These are phyloP conservation scores for Tiaroga cobitis DNA, from an alignment of 2,797 vertebrate genomes.

Conservation along the genomic window DNA sequence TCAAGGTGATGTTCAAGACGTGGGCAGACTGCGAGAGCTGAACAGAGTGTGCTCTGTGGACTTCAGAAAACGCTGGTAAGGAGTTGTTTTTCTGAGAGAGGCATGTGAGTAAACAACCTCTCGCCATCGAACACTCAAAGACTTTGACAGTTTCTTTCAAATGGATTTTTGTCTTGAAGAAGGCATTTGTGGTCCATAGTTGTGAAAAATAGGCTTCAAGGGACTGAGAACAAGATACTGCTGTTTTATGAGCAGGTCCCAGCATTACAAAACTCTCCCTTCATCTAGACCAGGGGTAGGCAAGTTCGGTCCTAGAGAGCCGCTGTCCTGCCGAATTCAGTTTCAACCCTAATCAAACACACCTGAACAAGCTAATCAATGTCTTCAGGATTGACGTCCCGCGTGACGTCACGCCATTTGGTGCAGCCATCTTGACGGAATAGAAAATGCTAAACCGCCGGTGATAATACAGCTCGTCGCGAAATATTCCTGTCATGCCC, in stretches of 20 bases:
- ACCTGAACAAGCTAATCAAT: too few relatives aligned
- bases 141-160: slow-evolving; percentile 19
- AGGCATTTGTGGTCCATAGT: slow-evolving; percentile 28
- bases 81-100: slow-evolving; percentile 39
- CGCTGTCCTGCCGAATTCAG: too few relatives aligned
- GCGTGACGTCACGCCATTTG: too few relatives aligned
- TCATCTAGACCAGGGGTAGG: too few relatives aligned
- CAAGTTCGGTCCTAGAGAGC: too few relatives aligned
- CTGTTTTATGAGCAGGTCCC: neutral
- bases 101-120: slow-evolving; percentile 42
- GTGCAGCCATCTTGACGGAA: too few relatives aligned
- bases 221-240: neutral
- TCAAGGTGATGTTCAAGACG: slow-evolving; percentile 33
- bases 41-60: slow-evolving; percentile 38
- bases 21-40: neutral
- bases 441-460: too few relatives aligned
- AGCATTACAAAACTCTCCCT: neutral
- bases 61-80: slow-evolving; percentile 12
- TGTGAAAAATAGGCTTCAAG: slow-evolving; percentile 23
- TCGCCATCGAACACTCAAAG: neutral
- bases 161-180: slow-evolving; percentile 5
- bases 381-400: too few relatives aligned
- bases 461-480: too few relatives aligned
- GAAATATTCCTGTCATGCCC: too few relatives aligned
- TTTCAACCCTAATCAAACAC: too few relatives aligned